Conservation (phyloP, 2,113 vertebrate genomes). For the Lampris incognitus region DNA sequence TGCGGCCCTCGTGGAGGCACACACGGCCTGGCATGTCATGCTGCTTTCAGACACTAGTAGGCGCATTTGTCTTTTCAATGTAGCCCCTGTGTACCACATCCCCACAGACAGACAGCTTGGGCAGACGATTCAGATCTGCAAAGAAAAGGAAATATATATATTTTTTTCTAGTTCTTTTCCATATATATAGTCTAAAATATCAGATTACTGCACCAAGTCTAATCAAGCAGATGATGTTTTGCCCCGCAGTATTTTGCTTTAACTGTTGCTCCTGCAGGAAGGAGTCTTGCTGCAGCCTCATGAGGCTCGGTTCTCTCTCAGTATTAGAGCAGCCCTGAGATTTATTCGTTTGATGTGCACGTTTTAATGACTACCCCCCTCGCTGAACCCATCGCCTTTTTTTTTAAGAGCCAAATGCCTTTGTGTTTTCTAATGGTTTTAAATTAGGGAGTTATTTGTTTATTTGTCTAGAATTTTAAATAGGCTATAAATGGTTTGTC, state of each 20-base stretch:
- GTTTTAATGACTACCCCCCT: neutral
- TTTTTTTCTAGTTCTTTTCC: neutral
- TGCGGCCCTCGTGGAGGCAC: constrained; percentile 47
- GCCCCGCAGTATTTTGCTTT: neutral
- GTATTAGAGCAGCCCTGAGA: neutral
- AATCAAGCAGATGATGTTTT: neutral
- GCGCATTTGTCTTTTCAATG: constrained; percentile 84
- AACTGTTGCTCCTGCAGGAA: neutral
- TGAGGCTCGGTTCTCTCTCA: neutral
- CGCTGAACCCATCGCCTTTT: neutral
- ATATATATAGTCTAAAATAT: constrained; percentile 21
- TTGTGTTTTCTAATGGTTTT: neutral
- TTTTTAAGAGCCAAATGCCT: neutral
- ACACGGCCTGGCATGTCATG: constrained; percentile 60
- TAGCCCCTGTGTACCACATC: neutral
- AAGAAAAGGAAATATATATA: constrained; percentile 36
- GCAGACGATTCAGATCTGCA: constrained; percentile 59
- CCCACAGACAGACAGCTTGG: constrained; percentile 36
- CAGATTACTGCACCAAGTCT: neutral
- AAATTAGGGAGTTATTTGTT: neutral
- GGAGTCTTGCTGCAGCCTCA: neutral
- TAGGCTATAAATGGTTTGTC: no score
- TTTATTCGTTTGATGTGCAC: constrained; percentile 48
- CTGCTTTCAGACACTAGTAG: constrained; percentile 80
- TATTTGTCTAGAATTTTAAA: neutral